Evolutionary conservation across 2,888 invertebrate genomes (phyloP).

Genomic region (Thelaira solivaga): DNA sequence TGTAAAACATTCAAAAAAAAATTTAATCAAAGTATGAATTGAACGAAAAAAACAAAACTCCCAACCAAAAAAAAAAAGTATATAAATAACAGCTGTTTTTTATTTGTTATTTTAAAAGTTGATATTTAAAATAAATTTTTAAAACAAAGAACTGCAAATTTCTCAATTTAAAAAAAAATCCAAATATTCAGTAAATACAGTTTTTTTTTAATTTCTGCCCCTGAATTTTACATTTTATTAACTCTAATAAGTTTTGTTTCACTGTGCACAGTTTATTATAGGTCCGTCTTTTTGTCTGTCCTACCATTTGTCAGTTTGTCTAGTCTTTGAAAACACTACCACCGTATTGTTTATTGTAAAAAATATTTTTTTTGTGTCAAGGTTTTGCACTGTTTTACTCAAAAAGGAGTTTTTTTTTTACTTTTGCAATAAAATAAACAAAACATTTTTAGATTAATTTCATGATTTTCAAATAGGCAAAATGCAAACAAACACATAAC

Average conservation of each 20-base stretch:
- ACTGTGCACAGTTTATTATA: not conserved
- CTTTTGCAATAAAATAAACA: not conserved
- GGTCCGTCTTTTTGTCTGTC: slow-evolving; percentile 6
- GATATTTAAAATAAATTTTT: too few species aligned
- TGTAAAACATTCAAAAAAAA: too few species aligned
- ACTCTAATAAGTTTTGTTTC: not conserved
- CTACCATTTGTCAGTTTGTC: slow-evolving; percentile 13
- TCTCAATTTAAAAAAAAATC: too few species aligned
- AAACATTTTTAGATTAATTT: slow-evolving; percentile 51
- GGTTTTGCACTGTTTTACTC: slow-evolving; percentile 59
- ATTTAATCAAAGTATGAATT: too few species aligned
- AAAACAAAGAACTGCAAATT: too few species aligned
- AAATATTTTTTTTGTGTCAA: slow-evolving; percentile 59
- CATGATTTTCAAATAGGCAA: slow-evolving; percentile 54
- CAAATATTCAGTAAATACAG: too few species aligned
- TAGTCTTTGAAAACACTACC: slow-evolving; percentile 37
- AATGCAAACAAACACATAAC: slow-evolving; percentile 16
- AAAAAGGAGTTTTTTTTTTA: slow-evolving; percentile 58
- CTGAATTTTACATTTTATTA: too few species aligned
- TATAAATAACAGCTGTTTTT: too few species aligned
- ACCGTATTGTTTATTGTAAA: slow-evolving; percentile 40
- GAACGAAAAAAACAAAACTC: too few species aligned
- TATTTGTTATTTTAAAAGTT: too few species aligned
- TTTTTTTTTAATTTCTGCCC: too few species aligned
- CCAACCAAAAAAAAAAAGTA: too few species aligned